phyloP scores from a whole-genome alignment of 2,888 invertebrate genomes.

The Hermaeophaga mercurialis region DNA sequence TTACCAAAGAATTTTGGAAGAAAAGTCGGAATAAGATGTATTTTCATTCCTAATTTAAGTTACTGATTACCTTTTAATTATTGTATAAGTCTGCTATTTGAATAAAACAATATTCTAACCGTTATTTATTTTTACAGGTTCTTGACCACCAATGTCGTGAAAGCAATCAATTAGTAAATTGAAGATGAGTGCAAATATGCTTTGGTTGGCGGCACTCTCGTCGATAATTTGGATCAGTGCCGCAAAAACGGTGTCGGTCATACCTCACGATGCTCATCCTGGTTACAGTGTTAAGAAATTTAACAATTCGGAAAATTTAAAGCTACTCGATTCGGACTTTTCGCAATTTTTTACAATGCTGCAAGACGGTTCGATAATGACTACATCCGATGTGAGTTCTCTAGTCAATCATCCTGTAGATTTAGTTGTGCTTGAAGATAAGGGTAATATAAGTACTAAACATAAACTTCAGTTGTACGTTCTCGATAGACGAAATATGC shows the following conservation, averaged over 20 bases:
- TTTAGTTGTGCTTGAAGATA: slow-evolving; percentile 80
- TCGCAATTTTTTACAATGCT: slow-evolving; percentile 87
- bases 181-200: slow-evolving; percentile 22
- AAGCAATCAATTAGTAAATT: slow-evolving; percentile 7
- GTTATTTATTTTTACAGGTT: slow-evolving; percentile 25
- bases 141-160: slow-evolving; percentile 24
- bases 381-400: slow-evolving; percentile 82
- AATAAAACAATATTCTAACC: neutral
- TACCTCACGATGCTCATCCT: slow-evolving; percentile 89
- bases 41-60: no score
- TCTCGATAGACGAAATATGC: slow-evolving; percentile 80
- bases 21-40: no score
- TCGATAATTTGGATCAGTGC: slow-evolving; percentile 20
- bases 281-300: slow-evolving; percentile 87
- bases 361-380: slow-evolving; percentile 88
- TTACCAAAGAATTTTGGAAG: no score
- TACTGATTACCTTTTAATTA: no score
- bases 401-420: slow-evolving; percentile 81
- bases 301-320: slow-evolving; percentile 64
- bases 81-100: no score
- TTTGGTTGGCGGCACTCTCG: slow-evolving; percentile 17
- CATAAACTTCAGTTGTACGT: slow-evolving; percentile 83
- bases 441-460: slow-evolving; percentile 77
- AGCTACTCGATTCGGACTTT: slow-evolving; percentile 77
- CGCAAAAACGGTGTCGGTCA: slow-evolving; percentile 56